Conservation (phyloP, 2,113 vertebrate genomes). For the Cygnus atratus region DNA sequence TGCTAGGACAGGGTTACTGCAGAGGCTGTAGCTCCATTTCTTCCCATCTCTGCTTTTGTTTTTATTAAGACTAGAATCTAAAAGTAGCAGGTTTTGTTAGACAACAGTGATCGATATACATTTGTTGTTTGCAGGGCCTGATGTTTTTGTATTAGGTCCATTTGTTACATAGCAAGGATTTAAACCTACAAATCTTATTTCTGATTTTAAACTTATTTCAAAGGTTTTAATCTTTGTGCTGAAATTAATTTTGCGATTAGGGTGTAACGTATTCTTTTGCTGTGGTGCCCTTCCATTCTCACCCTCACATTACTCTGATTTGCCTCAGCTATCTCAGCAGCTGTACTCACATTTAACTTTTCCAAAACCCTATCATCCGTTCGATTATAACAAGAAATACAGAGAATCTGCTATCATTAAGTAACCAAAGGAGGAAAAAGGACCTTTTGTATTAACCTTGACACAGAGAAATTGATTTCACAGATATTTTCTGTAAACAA, state of each 20-base stretch:
- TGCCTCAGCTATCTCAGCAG: background rate
- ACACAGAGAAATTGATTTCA: background rate
- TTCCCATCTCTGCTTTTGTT: background rate
- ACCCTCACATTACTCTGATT: background rate
- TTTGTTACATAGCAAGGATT: background rate
- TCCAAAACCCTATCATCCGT: background rate
- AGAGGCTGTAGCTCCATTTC: background rate
- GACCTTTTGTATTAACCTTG: background rate
- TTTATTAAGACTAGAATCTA: background rate
- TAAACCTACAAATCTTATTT: background rate
- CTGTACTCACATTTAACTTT: background rate
- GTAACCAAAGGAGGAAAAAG: background rate
- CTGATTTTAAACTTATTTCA: background rate
- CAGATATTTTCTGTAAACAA: background rate
- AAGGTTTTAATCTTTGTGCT: background rate
- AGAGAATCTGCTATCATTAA: background rate
- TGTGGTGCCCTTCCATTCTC: background rate
- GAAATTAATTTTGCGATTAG: background rate
- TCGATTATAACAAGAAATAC: background rate
- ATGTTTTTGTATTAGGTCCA: background rate
- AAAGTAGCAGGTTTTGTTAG: background rate
- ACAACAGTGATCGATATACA: background rate
- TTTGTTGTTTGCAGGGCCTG: background rate
- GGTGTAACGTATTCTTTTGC: background rate
- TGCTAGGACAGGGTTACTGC: background rate